These are phyloP conservation scores for Catostylus mosaicus DNA, from an alignment of 30 jellyfish, hydroid and myxozoan genomes.

Conservation along the genomic window DNA sequence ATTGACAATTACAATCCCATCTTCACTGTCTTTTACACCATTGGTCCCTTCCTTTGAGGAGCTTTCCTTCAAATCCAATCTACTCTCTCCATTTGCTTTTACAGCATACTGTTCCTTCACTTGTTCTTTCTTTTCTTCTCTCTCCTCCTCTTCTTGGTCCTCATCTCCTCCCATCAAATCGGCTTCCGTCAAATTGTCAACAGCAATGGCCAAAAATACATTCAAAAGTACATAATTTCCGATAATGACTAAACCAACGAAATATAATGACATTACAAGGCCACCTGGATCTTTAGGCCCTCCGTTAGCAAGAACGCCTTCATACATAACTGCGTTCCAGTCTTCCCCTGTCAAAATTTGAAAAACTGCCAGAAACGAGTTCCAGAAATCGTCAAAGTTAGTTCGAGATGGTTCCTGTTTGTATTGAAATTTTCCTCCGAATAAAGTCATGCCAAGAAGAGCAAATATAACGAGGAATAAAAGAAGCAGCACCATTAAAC, in stretches of 20 bases:
- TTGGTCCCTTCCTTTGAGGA: conserved; percentile 8
- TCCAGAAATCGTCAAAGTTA: conserved; percentile 94
- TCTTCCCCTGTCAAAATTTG: conserved; percentile 93
- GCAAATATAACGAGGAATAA: conserved; percentile 90
- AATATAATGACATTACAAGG: conserved; percentile 69
- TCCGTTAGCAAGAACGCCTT: conserved; percentile 89
- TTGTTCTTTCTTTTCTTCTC: conserved; percentile 72
- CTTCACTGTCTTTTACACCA: conserved; percentile 36
- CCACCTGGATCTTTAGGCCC: conserved; percentile 82
- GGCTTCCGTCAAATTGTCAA: conserved; percentile 76
- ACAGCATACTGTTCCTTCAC: conserved; percentile 74
- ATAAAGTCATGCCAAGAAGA: conserved; percentile 93
- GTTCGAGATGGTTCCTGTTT: conserved; percentile 79
- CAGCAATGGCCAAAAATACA: conserved; percentile 94
- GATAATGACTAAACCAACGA: conserved; percentile 67
- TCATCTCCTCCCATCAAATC: conserved; percentile 76
- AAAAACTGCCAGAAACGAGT: conserved; percentile 95
- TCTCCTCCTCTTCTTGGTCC: conserved; percentile 75
- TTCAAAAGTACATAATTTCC: conserved; percentile 88
- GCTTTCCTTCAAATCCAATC: background rate
- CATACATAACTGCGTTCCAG: conserved; percentile 91
- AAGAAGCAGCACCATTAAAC: conserved; percentile 84
- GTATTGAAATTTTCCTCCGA: conserved; percentile 95
- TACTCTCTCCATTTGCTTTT: conserved; percentile 33
- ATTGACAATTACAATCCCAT: conserved; percentile 24